Conservation (phyloP, 2,888 invertebrate species). For the Octodonta nipae region DNA sequence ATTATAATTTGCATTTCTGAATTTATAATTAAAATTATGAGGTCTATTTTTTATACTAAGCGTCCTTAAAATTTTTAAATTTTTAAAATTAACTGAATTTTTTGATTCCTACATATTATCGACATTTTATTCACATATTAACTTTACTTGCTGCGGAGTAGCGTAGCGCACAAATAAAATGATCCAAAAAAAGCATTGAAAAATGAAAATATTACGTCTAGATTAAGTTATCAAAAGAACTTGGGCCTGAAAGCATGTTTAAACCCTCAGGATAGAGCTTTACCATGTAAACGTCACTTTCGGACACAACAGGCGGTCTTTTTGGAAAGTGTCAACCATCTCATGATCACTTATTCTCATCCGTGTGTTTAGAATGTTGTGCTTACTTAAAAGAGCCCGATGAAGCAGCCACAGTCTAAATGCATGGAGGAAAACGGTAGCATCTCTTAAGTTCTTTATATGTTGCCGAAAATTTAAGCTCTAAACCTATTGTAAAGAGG, state of each 20-base stretch:
- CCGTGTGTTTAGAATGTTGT: conserved; percentile 18
- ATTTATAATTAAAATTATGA: no score
- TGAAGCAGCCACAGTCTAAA: conserved; percentile 1
- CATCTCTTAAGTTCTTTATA: not conserved
- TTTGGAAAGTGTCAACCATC: conserved; percentile 32
- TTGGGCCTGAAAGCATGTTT: conserved; percentile 11
- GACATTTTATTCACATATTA: no score
- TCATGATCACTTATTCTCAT: conserved; percentile 31
- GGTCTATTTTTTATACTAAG: no score
- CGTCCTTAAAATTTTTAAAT: no score
- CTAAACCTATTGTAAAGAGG: not conserved
- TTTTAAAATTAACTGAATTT: no score
- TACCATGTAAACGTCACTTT: conserved; percentile 31
- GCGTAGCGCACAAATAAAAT: conserved; percentile 12
- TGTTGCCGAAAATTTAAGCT: not conserved
- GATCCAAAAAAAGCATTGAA: conserved; percentile 11
- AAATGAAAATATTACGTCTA: conserved; percentile 13
- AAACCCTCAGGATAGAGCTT: conserved; percentile 29
- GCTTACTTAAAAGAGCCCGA: not conserved
- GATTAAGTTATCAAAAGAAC: conserved; percentile 13
- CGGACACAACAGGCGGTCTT: conserved; percentile 28
- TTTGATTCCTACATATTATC: no score
- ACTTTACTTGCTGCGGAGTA: no score
- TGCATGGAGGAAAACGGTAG: not conserved
- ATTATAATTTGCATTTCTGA: no score